phyloP scores from a whole-genome alignment of 2,888 invertebrate genomes.

The Torymus aiolomorphi region DNA sequence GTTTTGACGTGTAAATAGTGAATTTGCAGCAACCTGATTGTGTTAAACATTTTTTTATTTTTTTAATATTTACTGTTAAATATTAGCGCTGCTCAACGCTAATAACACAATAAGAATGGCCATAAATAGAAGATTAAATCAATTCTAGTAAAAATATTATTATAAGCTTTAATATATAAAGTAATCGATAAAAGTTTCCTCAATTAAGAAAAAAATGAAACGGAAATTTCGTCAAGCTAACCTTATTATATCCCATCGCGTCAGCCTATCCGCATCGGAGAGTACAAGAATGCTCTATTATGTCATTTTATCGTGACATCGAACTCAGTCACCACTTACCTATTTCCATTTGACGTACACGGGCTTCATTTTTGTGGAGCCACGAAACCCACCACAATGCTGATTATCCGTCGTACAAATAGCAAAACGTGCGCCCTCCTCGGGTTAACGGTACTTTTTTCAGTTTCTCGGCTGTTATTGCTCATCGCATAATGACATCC shows the following conservation, averaged over 20 bases:
- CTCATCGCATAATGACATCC: conserved; percentile 24
- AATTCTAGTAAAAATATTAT: no score
- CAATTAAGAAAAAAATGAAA: background rate
- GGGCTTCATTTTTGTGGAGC: conserved; percentile 32
- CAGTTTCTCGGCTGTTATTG: background rate
- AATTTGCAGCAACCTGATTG: no score
- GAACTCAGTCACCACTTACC: conserved; percentile 14
- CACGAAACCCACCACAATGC: conserved; percentile 40
- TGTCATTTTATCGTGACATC: conserved; percentile 40
- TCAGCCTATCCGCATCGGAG: background rate
- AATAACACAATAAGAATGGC: no score
- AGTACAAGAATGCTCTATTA: conserved; percentile 24
- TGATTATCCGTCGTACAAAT: conserved; percentile 34
- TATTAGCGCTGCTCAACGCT: no score
- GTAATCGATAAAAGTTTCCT: no score
- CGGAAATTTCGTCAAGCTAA: background rate
- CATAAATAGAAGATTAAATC: no score
- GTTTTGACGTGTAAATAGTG: no score
- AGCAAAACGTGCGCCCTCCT: conserved; percentile 25
- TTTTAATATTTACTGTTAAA: no score
- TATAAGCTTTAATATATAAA: no score
- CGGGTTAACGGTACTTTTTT: conserved; percentile 12
- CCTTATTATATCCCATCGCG: conserved; percentile 21
- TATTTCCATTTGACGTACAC: conserved; percentile 1
- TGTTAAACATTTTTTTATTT: no score